Evolutionary conservation across 2,797 vertebrate species (phyloP), one percentile per base, ranked within the genome.

Genomic region (Silurus aristotelis): DNA sequence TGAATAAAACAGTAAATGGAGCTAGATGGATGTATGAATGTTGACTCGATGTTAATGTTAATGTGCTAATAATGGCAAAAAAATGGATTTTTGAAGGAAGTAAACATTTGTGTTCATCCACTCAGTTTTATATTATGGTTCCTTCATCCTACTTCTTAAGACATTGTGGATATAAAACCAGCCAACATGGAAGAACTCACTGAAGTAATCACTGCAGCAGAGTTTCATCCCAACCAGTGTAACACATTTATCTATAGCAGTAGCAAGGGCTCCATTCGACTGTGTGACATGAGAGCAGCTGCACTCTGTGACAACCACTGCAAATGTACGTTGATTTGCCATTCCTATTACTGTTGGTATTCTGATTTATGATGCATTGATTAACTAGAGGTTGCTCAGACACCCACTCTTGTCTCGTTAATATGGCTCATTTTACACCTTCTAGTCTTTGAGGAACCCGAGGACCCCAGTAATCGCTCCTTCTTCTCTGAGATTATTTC

Each of bases 151-250:
- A 58, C 66, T 20, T 12, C 17, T 67, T 86, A 93, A 99, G 98
- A 99, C 93, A 99, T 99, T 12, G 98, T 99, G 82, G 98, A 99
- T 94, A 99, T 99, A 87, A 99, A 99, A 87, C 98, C 98, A 0
- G 93, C 96, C 91, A 99, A 99, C 95, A 99, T 99, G 98, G 98
- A 99, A 94, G 98, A 99, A 93, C 95, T 99, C 93, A 99, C 97
- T 0, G 98, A 99, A 91, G 98, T 99, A 92, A 99, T 99, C 93
- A 99, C 98, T 0, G 97, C 97, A 0, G 98, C 98, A 0, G 98
- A 99, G 93, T 99, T 99, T 90, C 98, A 99, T 90, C 98, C 98
- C 0, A 96, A 98, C 90, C 96, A 99, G 87, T 99, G 98, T 95
- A 97, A 99, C 95, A 98, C 96, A 67, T 99, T 99, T 0, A 98